Evolutionary conservation across 2,797 vertebrate genomes (phyloP).

Genomic region (Catamblyrhynchus diadema): DNA sequence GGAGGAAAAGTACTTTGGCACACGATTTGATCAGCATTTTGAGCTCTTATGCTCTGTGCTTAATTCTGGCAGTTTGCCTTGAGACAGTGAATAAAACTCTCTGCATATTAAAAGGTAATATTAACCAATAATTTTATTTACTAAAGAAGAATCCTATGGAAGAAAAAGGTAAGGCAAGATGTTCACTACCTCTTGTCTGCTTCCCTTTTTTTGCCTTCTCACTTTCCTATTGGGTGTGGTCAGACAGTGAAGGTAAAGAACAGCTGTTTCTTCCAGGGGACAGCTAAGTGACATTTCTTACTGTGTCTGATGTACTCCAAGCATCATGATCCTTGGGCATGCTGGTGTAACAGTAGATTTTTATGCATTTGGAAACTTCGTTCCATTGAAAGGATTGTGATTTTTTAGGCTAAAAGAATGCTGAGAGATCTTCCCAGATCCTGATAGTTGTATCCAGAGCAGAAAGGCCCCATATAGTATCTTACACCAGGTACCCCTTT

Average conservation of each 20-base stretch:
- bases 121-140: not conserved
- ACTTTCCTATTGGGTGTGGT: not conserved
- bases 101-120: not conserved
- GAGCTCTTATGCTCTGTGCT: not conserved
- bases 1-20: not conserved
- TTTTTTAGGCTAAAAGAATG: not conserved
- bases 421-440: not conserved
- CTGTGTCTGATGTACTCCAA: not conserved
- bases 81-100: not conserved
- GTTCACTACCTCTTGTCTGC: not conserved
- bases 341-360: not conserved
- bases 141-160: not conserved
- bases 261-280: not conserved
- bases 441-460: not conserved
- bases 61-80: not conserved
- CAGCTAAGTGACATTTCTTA: not conserved
- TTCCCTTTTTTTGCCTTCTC: not conserved
- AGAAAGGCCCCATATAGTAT: not conserved
- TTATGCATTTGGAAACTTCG: not conserved
- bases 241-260: not conserved
- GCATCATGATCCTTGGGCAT: not conserved
- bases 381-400: not conserved
- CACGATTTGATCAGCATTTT: not conserved
- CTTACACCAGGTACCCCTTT: fast-evolving
- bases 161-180: not conserved